These are phyloP conservation scores for Drosophila cognata DNA, from an alignment of 2,888 invertebrate species.

Conservation along the genomic window DNA sequence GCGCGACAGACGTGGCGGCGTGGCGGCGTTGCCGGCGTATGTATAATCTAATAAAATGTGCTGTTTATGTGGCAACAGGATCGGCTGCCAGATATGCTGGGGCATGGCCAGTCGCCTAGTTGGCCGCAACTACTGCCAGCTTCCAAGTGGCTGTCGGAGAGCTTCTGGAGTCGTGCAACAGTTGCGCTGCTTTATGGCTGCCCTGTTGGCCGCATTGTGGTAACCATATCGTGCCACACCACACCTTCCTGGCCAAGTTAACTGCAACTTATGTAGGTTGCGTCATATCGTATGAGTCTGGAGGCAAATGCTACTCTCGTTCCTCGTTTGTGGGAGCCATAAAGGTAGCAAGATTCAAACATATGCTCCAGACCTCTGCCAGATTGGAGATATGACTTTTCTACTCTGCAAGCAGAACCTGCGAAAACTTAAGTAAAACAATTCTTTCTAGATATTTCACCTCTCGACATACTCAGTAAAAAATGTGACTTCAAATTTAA, in stretches of 20 bases:
- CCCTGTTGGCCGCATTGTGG: conserved; percentile 51
- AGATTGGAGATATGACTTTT: background rate
- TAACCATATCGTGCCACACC: conserved; percentile 27
- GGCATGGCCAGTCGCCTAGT: conserved; percentile 53
- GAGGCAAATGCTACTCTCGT: conserved; percentile 1
- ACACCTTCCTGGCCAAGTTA: conserved; percentile 28
- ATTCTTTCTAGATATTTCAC: background rate
- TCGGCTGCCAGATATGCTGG: conserved; percentile 33
- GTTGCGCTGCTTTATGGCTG: conserved; percentile 74
- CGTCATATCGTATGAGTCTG: conserved; percentile 15
- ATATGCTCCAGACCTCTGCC: background rate
- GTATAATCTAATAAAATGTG: conserved; percentile 81
- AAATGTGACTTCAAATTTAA: background rate
- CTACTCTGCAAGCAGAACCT: background rate
- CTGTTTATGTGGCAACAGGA: conserved; percentile 77
- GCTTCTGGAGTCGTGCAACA: conserved; percentile 62
- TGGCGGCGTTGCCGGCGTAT: conserved; percentile 46
- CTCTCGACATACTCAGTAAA: background rate
- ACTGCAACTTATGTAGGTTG: conserved; percentile 54
- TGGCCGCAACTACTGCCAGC: conserved; percentile 55
- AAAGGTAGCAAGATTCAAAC: conserved; percentile 27
- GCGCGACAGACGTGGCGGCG: conserved; percentile 40
- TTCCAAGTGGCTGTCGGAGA: conserved; percentile 48
- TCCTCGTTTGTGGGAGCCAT: conserved; percentile 7
- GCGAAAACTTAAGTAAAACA: background rate